Base-by-base conservation (phyloP, 2,888 invertebrate genomes). In the Lepeophtheirus nordmannii region DNA sequence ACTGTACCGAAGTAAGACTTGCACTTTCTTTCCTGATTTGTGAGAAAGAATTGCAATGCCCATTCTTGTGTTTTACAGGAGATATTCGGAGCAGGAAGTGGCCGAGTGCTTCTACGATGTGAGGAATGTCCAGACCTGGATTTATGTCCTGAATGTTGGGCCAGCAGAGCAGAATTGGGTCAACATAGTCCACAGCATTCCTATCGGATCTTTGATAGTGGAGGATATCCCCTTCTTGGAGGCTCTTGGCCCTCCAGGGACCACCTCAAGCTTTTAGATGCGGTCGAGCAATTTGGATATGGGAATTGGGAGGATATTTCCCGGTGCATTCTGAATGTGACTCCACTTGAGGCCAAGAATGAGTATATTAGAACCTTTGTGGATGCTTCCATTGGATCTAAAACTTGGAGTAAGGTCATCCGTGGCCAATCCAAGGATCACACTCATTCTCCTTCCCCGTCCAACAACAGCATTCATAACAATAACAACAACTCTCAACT, bases 261-360 rank as follows among this genome's bases (percentile, higher is more conserved):
- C 78, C 90, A 93, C 78, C 82, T 91, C 58, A 82, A 86, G 72
- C 78, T 94, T 70, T 78, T 93, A 70, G 90, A 92, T 78, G 90
- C 91, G 0, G 89, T 93, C 71, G 93, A 93, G 78, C 85, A 89
- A 73, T 92, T 86, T 79, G 91, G 92, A 0, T 93, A 89, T 78
- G 92, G 92, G 37, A 93, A 92, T 75, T 94, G 93, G 93, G 89
- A 91, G 76, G 87, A 90, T 75, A 87, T 92, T 70, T 86, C 89
- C 67, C 85, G 85, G 78, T 85, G 89, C 73, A 87, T 93, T 22
- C 53, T 17, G 17, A 17, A 46, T n/a, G 14, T 14, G 53, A 17
- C 2, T 20, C 63, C 63, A 46, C 20, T 22, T 30, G 63, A 63
- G 17, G 38, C 53, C 53, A 46, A 63, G 23, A 22, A 46, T 10